Percentiles rank a stretch among this genome's conserved stretches.
Conservation (phyloP, 2,888 invertebrate species). For the Eupithecia insigniata region DNA sequence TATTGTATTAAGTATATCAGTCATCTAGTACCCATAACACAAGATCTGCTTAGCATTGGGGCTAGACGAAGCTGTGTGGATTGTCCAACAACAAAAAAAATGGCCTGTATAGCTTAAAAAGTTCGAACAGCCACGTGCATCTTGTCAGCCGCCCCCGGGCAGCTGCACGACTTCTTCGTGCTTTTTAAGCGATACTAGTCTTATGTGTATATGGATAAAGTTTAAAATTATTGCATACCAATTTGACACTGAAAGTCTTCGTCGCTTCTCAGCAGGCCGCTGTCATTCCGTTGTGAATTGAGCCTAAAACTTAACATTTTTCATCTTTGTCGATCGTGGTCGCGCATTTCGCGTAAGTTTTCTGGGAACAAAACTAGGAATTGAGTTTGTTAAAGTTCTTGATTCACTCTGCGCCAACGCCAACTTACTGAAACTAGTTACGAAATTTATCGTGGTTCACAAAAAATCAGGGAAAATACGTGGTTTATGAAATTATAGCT, state of each 20-base stretch:
- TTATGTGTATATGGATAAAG: not conserved
- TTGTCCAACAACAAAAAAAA: too few relatives aligned
- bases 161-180: not conserved
- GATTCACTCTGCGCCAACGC: conserved; percentile 11
- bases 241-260: not conserved
- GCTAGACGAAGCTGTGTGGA: too few relatives aligned
- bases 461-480: not conserved
- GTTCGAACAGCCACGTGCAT: not conserved
- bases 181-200: not conserved
- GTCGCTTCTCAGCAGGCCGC: not conserved
- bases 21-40: too few relatives aligned
- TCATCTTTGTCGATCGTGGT: conserved; percentile 23
- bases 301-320: conserved; percentile 44
- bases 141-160: not conserved
- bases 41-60: too few relatives aligned
- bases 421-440: conserved; percentile 14
- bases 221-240: not conserved
- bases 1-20: too few relatives aligned
- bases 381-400: conserved; percentile 18
- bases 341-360: conserved; percentile 12
- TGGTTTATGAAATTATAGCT: not conserved
- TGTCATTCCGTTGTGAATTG: not conserved
- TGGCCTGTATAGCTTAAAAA: too few relatives aligned
- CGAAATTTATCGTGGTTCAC: conserved; percentile 3
- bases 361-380: conserved; percentile 9